A percentile compares a stretch with the other conserved stretches of the same genome.
Evolutionary conservation across 2,113 vertebrate genomes (phyloP).

Genomic region (Cyrtonyx montezumae): DNA sequence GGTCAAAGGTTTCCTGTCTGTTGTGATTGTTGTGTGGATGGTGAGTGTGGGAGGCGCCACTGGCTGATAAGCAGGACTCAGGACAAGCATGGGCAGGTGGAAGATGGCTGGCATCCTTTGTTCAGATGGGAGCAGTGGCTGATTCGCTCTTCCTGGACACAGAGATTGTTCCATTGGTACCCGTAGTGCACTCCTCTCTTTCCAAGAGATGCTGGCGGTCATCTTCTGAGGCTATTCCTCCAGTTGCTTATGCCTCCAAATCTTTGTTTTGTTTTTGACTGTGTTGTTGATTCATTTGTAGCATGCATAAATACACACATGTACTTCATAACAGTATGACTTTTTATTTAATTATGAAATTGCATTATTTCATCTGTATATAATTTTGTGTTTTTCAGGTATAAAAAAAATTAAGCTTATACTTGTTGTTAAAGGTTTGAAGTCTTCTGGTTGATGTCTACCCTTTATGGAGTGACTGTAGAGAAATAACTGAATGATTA

Average conservation of each 20-base stretch:
- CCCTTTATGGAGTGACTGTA: neutral
- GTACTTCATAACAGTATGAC: neutral
- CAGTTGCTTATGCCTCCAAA: neutral
- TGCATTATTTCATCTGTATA: neutral
- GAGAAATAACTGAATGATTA: neutral
- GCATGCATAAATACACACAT: neutral
- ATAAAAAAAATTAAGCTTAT: constrained; percentile 19
- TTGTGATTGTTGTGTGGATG: neutral
- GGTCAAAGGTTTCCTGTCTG: neutral
- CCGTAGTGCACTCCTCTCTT: neutral
- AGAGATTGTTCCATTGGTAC: neutral
- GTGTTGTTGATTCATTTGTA: neutral
- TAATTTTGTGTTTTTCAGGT: neutral
- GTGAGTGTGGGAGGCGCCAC: neutral
- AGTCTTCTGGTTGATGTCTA: neutral
- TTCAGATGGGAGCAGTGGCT: neutral
- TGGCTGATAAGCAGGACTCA: neutral
- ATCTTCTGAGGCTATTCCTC: neutral
- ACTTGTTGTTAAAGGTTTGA: neutral
- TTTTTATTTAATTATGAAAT: constrained; percentile 23
- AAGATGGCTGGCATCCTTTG: neutral
- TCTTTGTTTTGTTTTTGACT: neutral
- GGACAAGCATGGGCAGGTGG: neutral
- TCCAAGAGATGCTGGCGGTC: neutral
- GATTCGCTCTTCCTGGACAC: neutral